Percentiles rank a stretch among this genome's conserved stretches.
Evolutionary conservation across 2,113 vertebrate species (phyloP).

Genomic region (Scolopax mira): DNA sequence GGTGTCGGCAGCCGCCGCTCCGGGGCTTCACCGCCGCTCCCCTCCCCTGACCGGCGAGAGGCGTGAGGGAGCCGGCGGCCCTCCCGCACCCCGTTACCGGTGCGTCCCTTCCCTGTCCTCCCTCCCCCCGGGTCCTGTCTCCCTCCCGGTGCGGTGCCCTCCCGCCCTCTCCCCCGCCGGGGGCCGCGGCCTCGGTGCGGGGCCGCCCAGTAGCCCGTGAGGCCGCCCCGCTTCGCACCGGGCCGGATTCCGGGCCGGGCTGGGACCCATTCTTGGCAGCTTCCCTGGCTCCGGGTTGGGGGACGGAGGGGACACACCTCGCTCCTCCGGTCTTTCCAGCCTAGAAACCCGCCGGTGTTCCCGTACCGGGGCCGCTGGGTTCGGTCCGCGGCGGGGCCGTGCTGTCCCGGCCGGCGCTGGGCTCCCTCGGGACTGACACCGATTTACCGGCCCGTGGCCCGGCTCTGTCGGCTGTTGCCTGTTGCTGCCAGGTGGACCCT

Average conservation of each 20-base stretch:
- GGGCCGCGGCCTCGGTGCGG: not conserved
- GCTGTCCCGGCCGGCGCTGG: not conserved
- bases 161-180: not conserved
- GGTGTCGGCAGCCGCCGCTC: not conserved
- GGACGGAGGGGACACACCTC: fast-evolving
- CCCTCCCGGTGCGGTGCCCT: not conserved
- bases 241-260: not conserved
- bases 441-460: not conserved
- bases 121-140: not conserved
- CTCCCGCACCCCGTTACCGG: not conserved
- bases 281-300: not conserved
- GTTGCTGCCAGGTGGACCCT: not conserved
- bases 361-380: not conserved
- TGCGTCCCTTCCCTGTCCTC: not conserved
- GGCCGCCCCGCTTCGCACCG: not conserved
- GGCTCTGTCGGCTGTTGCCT: not conserved
- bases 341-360: fast-evolving
- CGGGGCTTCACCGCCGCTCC: not conserved
- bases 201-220: not conserved
- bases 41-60: not conserved
- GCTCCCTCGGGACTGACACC: not conserved
- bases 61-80: not conserved
- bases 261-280: not conserved
- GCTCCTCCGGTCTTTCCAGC: too few species aligned
- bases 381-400: not conserved